Percentiles rank a stretch among this genome's conserved stretches.
Conservation (phyloP, 2,797 vertebrate species). For the Eulemur albifrons region DNA sequence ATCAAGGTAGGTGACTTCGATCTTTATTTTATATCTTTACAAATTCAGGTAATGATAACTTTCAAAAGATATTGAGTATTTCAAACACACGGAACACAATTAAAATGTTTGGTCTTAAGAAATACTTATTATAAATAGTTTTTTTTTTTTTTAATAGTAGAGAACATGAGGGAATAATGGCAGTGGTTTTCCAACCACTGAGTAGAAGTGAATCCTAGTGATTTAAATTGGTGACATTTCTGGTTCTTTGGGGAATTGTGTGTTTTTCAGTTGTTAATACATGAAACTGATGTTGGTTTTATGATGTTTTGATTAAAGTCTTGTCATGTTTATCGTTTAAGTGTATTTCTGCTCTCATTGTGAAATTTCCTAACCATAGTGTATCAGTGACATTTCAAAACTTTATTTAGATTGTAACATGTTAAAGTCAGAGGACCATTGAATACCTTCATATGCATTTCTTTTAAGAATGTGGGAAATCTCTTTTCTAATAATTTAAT, state of each 20-base stretch:
- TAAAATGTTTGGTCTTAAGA: neutral
- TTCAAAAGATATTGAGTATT: neutral
- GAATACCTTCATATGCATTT: conserved; percentile 43
- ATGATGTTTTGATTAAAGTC: neutral
- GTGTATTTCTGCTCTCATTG: neutral
- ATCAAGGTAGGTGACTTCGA: conserved; percentile 6
- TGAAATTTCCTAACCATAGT: neutral
- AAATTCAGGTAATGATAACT: neutral
- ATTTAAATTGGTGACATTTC: neutral
- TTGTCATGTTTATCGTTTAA: neutral
- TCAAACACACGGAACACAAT: fast-evolving
- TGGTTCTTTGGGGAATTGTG: neutral
- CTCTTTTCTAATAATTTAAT: conserved; percentile 71
- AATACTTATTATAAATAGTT: neutral
- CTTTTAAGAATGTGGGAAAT: conserved; percentile 61
- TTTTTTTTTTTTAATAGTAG: neutral
- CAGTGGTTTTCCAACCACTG: fast-evolving
- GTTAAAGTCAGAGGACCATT: neutral
- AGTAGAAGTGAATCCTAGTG: neutral
- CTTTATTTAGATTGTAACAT: neutral
- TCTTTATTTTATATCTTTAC: neutral
- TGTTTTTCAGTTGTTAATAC: neutral
- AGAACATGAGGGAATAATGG: fast-evolving
- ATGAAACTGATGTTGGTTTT: neutral
- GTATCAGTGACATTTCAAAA: neutral